phyloP scores from a whole-genome alignment of 2,797 vertebrate genomes.

The Phaenicophaeus curvirostris region DNA sequence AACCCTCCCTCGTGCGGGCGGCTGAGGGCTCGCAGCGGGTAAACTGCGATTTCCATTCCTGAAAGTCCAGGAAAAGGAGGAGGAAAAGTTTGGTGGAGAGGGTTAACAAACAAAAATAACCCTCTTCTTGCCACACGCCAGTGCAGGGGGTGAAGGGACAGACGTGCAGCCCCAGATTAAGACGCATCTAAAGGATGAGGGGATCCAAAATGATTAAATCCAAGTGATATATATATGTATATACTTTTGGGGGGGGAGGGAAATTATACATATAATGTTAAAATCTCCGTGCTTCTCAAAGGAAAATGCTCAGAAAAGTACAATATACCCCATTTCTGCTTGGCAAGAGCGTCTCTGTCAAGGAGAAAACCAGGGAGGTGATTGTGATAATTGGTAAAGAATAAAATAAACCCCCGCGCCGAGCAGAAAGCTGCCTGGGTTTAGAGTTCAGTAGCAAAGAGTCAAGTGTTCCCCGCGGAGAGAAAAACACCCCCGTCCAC shows the following conservation, averaged over 20 bases:
- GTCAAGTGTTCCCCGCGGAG: background rate
- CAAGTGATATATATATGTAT: too few species aligned
- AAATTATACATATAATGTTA: background rate
- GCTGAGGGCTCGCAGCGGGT: slow-evolving; percentile 49
- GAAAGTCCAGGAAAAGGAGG: slow-evolving; percentile 28
- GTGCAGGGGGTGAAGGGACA: background rate
- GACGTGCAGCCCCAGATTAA: background rate
- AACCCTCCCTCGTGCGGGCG: background rate
- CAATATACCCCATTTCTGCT: background rate
- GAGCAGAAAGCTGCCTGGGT: background rate
- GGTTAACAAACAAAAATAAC: background rate
- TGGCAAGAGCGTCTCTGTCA: background rate
- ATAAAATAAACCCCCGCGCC: background rate
- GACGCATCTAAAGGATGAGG: background rate
- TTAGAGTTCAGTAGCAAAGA: background rate
- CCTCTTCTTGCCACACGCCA: background rate
- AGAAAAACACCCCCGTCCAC: background rate
- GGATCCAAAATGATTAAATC: background rate
- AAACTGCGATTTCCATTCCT: slow-evolving; percentile 37
- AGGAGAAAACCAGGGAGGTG: background rate
- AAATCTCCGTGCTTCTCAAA: background rate
- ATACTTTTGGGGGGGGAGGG: too few species aligned
- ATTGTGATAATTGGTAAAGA: background rate
- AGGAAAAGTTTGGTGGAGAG: background rate
- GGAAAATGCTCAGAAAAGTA: background rate